These are phyloP conservation scores for Drosophila histrio DNA, from an alignment of 2,888 invertebrate genomes.

Conservation along the genomic window DNA sequence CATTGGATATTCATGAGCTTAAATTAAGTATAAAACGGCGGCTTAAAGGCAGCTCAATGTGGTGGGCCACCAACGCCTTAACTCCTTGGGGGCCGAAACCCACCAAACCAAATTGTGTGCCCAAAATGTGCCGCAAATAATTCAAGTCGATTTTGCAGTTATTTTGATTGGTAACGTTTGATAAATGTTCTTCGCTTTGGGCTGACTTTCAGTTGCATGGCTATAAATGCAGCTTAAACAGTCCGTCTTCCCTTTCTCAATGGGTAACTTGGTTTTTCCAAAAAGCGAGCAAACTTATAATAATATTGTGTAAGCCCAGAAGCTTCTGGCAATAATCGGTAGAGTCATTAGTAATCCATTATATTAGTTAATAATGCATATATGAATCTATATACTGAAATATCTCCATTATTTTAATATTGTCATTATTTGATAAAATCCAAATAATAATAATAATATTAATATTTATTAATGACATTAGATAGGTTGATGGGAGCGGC, in stretches of 20 bases:
- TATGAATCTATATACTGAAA: no score
- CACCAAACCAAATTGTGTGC: slow-evolving; percentile 43
- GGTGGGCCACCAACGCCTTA: neutral
- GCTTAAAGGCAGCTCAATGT: slow-evolving; percentile 2
- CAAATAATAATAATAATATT: no score
- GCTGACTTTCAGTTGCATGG: slow-evolving; percentile 34
- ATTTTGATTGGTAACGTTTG: slow-evolving; percentile 70
- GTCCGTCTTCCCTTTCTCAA: neutral
- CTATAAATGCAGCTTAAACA: slow-evolving; percentile 25
- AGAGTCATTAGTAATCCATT: neutral
- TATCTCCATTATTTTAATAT: no score
- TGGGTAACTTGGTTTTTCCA: neutral
- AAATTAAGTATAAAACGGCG: slow-evolving; percentile 38
- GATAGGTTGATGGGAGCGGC: no score
- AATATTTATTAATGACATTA: no score
- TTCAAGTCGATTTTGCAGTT: slow-evolving; percentile 58
- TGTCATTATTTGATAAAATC: no score
- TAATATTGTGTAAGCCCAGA: neutral
- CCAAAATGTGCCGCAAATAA: slow-evolving; percentile 66
- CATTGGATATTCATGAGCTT: slow-evolving; percentile 57
- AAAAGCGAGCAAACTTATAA: neutral
- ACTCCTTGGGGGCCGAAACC: slow-evolving; percentile 10
- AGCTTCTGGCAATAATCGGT: neutral
- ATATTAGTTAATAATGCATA: neutral
- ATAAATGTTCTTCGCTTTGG: slow-evolving; percentile 56